Evolutionary conservation across 2,113 vertebrate species (phyloP).

Genomic region (Heptranchias perlo): DNA sequence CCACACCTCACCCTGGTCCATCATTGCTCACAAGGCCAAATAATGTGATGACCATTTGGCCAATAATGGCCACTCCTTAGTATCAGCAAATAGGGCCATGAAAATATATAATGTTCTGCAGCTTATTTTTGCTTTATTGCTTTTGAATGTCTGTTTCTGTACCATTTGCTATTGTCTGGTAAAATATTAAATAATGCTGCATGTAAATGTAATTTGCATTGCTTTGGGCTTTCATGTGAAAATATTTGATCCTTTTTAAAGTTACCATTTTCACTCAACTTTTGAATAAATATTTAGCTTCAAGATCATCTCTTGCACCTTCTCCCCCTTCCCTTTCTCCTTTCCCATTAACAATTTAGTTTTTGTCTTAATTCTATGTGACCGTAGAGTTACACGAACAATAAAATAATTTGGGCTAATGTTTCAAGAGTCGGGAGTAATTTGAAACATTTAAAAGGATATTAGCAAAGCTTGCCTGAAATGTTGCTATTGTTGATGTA

Average conservation of each 20-base stretch:
- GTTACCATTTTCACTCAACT: slow-evolving; percentile 33
- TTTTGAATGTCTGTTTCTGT: slow-evolving; percentile 26
- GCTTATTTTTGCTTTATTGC: neutral
- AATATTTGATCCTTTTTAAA: slow-evolving; percentile 21
- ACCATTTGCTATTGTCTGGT: neutral
- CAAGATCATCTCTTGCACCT: neutral
- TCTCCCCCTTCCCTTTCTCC: neutral
- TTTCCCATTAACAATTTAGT: neutral
- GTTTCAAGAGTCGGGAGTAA: slow-evolving; percentile 3
- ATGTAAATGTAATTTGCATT: slow-evolving; percentile 29
- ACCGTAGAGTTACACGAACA: neutral
- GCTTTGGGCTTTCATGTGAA: slow-evolving; percentile 18
- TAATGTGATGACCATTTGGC: neutral
- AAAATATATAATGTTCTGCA: neutral
- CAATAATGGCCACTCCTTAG: neutral
- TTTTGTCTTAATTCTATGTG: slow-evolving; percentile 10
- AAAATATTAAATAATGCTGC: slow-evolving; percentile 34
- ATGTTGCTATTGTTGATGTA: neutral
- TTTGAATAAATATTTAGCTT: slow-evolving; percentile 30
- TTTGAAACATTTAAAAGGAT: neutral
- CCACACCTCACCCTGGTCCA: neutral
- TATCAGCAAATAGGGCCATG: neutral
- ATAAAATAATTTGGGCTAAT: slow-evolving; percentile 14
- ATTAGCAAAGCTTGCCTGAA: slow-evolving; percentile 16
- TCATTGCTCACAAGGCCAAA: neutral